Percentiles rank a stretch among this genome's conserved stretches.
phyloP scores from a whole-genome alignment of 2,888 invertebrate species.

The Galerucella pusilla region DNA sequence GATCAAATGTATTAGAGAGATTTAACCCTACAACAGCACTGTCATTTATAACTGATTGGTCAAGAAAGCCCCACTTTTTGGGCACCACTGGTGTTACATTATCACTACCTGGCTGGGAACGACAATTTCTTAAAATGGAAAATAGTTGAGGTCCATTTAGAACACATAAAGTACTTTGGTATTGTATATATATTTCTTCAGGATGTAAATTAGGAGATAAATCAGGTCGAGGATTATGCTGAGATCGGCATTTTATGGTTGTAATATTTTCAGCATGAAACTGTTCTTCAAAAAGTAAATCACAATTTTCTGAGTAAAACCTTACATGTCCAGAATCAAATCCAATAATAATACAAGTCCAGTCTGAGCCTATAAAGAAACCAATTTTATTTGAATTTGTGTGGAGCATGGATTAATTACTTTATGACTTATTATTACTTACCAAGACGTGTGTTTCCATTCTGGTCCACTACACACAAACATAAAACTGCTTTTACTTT shows the following conservation, averaged over 20 bases:
- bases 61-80: conserved; percentile 89
- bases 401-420: not conserved
- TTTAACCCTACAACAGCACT: conserved; percentile 80
- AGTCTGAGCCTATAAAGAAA: conserved; percentile 77
- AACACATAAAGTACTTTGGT: conserved; percentile 77
- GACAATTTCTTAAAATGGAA: conserved; percentile 79
- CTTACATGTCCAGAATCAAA: conserved; percentile 85
- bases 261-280: conserved; percentile 85
- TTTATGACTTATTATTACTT: not conserved
- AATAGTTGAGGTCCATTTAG: conserved; percentile 83
- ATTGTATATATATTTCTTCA: conserved; percentile 83
- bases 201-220: conserved; percentile 59
- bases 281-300: conserved; percentile 83
- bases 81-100: conserved; percentile 64
- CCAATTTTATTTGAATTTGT: conserved; percentile 53
- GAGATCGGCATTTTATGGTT: conserved; percentile 82
- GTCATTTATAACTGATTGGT: conserved; percentile 80
- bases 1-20: conserved; percentile 84
- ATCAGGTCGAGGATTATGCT: conserved; percentile 66
- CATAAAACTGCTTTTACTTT: conserved; percentile 67
- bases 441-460: conserved; percentile 65
- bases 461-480: conserved; percentile 65
- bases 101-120: not conserved
- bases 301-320: conserved; percentile 91
- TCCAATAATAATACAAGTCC: conserved; percentile 90